Evolutionary conservation across 2,888 invertebrate genomes (phyloP), one percentile per base, ranked within the genome.

Genomic region (Diarsia dahlii): DNA sequence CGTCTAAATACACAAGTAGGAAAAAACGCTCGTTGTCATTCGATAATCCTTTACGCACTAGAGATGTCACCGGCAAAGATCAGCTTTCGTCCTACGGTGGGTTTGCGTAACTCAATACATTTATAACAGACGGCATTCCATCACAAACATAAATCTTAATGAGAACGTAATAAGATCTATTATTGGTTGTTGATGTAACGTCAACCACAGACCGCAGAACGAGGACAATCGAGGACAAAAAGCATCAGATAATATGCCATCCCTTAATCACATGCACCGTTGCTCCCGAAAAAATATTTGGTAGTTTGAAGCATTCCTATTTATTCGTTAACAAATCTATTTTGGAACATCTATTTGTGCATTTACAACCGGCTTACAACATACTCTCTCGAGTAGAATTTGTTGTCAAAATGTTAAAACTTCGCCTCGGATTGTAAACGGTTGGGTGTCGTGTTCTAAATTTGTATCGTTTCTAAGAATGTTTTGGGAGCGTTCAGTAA

Each of bases 201-300:
- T 88, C 90, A 89, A 93, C 95, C 96, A 91, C 95, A 95, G 93
- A 95, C 96, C 95, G 91, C 96, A 95, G 92, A 93, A 94, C 93
- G 94, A 94, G 95, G 94, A 95, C 94, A 93, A 89, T 93, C 92
- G 94, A 94, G 95, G 93, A 94, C 94, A 93, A 89, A 94, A 94
- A 90, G 89, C 92, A 91, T 86, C 92, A 95, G 93, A 96, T 96
- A 95, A 95, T 95, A 94, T 96, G 93, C 94, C 94, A 95, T 96
- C 96, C 96, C 94, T 95, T 96, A 96, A 96, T 96, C 95, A 96
- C 95, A 96, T 96, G 96, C 96, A 94, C 94, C 93, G 95, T 89
- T 96, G 95, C 94, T 91, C 93, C 92, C 92, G 93, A 95, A 96
- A 95, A 95, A 95, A 93, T 95, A 93, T 95, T 95, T 94, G 92